These are phyloP conservation scores for Neoaliturus tenellus DNA, from an alignment of 2,888 invertebrate species.

Conservation along the genomic window DNA sequence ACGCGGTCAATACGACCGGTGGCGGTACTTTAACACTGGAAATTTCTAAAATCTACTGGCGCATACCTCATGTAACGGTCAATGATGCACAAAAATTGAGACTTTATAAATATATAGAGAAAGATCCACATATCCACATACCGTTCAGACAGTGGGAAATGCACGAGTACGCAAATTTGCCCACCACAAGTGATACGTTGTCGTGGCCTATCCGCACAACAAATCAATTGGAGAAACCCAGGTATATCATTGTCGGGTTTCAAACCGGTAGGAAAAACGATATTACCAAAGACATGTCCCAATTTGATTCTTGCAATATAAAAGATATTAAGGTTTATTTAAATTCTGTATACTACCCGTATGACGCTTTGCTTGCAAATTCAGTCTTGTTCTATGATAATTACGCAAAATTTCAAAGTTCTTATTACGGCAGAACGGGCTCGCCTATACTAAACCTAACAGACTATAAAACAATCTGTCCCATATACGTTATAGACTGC, in stretches of 20 bases:
- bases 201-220: slow-evolving; percentile 10
- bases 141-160: slow-evolving; percentile 28
- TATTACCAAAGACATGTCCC: neutral
- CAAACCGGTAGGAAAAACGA: slow-evolving; percentile 24
- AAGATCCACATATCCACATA: neutral
- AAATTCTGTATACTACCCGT: slow-evolving; percentile 36
- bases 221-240: neutral
- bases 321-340: slow-evolving; percentile 9
- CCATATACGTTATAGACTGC: too few species aligned
- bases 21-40: neutral
- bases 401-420: slow-evolving; percentile 1
- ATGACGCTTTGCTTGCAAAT: slow-evolving; percentile 30
- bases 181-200: neutral
- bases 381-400: neutral
- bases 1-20: neutral
- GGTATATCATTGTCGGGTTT: slow-evolving; percentile 21
- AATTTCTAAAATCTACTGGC: neutral
- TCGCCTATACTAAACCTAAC: too few species aligned
- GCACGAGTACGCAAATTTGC: neutral
- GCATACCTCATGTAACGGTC: neutral
- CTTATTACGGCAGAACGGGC: slow-evolving; percentile 18
- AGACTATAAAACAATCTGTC: too few species aligned
- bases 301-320: neutral
- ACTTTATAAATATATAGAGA: neutral
- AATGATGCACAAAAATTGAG: neutral